Percentiles rank a stretch among this genome's conserved stretches.
Evolutionary conservation across 2,888 invertebrate genomes (phyloP).

Genomic region (Auanema freiburgensis): DNA sequence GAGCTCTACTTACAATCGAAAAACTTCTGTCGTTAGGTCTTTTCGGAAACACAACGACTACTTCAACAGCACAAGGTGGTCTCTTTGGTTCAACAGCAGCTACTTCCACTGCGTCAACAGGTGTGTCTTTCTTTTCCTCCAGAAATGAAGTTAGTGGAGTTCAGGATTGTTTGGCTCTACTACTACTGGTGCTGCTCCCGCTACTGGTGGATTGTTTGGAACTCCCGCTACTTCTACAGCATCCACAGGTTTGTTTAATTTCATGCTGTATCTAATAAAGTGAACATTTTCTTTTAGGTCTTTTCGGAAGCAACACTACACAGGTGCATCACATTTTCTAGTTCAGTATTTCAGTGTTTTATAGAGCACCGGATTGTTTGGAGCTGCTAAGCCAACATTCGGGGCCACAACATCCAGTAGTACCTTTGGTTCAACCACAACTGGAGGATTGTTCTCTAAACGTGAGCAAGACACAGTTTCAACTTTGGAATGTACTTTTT

Average conservation of each 20-base stretch:
- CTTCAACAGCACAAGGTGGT: constrained; percentile 12
- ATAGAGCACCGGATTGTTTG: no score
- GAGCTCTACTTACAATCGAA: background rate
- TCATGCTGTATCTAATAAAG: no score
- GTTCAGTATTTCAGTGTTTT: no score
- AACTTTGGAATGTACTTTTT: no score
- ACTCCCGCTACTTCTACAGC: constrained; percentile 3
- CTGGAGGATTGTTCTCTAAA: constrained; percentile 2
- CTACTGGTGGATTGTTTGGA: constrained; percentile 13
- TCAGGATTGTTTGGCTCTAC: constrained; percentile 2
- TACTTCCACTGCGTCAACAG: background rate
- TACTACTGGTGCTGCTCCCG: background rate
- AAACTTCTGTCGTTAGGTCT: constrained; percentile 14
- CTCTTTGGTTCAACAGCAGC: constrained; percentile 11
- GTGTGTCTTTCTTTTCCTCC: background rate
- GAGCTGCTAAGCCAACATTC: no score
- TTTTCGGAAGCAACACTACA: no score
- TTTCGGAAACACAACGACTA: constrained; percentile 25
- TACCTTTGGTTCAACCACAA: background rate
- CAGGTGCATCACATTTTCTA: no score
- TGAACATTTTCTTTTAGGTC: no score
- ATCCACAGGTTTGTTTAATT: no score
- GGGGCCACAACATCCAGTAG: no score
- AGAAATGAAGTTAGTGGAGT: no score
- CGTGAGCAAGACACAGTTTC: background rate